Evolutionary conservation across 1,140 invertebrate genomes (phyloP).

Genomic region (Aricia agestis): DNA sequence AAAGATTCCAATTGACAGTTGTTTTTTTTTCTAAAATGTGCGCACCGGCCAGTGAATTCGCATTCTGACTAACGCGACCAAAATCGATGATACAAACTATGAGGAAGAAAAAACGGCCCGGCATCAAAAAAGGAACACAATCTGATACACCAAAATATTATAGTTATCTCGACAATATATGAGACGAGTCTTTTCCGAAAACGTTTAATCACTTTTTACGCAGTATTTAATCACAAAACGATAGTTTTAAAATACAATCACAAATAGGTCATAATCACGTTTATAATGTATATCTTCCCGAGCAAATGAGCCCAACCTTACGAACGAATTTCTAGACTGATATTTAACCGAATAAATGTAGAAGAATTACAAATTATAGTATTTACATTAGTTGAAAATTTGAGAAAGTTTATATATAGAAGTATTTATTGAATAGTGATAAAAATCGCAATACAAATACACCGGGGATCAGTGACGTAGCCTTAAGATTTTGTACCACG

Average conservation of each 20-base stretch:
- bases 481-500: slow-evolving; percentile 62
- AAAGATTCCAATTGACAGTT: slow-evolving; percentile 13
- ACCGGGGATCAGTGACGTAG: slow-evolving; percentile 67
- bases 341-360: slow-evolving; percentile 66
- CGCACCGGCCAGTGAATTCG: slow-evolving; percentile 34
- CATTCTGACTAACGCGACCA: slow-evolving; percentile 25
- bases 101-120: slow-evolving; percentile 68
- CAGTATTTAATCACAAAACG: slow-evolving; percentile 63
- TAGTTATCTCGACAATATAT: slow-evolving; percentile 56
- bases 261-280: slow-evolving; percentile 25
- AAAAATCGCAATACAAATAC: slow-evolving; percentile 50
- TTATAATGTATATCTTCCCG: slow-evolving; percentile 37
- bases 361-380: slow-evolving; percentile 59
- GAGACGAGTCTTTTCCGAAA: slow-evolving; percentile 40
- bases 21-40: slow-evolving; percentile 36
- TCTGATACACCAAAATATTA: slow-evolving; percentile 31
- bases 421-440: slow-evolving; percentile 40
- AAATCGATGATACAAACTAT: slow-evolving; percentile 55
- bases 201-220: slow-evolving; percentile 54
- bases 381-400: slow-evolving; percentile 76
- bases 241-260: slow-evolving; percentile 30
- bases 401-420: slow-evolving; percentile 70
- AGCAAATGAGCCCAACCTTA: slow-evolving; percentile 61
- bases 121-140: slow-evolving; percentile 34
- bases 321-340: slow-evolving; percentile 74